Conservation (phyloP, 2,113 vertebrate species). For the Halcyon malimbica region DNA sequence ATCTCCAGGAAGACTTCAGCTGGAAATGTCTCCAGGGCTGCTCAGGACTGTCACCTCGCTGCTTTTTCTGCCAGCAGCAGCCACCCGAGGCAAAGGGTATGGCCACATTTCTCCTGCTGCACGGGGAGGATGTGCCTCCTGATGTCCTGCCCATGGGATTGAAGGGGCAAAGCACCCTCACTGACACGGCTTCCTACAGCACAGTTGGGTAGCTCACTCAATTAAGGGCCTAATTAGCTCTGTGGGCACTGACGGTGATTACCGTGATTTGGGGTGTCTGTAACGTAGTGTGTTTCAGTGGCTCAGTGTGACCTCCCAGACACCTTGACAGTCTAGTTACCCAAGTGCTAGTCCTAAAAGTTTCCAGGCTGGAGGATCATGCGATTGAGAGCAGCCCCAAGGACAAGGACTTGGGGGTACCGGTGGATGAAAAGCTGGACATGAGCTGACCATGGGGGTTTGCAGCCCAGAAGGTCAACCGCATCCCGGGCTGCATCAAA, state of each 20-base stretch:
- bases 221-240: background rate
- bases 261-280: fast-evolving
- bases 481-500: too few species aligned
- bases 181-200: background rate
- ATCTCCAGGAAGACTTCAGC: background rate
- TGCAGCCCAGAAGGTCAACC: too few species aligned
- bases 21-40: background rate
- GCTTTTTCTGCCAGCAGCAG: background rate
- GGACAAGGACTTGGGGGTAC: too few species aligned
- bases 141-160: fast-evolving
- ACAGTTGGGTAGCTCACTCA: background rate
- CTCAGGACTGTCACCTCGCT: background rate
- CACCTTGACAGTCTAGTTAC: background rate
- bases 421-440: too few species aligned
- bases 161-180: background rate
- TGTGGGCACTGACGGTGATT: background rate
- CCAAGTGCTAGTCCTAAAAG: background rate
- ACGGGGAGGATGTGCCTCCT: background rate
- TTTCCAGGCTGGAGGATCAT: too few species aligned
- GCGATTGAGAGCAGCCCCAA: too few species aligned
- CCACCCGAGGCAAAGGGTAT: fast-evolving
- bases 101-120: fast-evolving
- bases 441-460: too few species aligned
- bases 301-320: background rate
- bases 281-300: background rate